Evolutionary conservation across 2,113 vertebrate species (phyloP).

Genomic region (Grus americana): DNA sequence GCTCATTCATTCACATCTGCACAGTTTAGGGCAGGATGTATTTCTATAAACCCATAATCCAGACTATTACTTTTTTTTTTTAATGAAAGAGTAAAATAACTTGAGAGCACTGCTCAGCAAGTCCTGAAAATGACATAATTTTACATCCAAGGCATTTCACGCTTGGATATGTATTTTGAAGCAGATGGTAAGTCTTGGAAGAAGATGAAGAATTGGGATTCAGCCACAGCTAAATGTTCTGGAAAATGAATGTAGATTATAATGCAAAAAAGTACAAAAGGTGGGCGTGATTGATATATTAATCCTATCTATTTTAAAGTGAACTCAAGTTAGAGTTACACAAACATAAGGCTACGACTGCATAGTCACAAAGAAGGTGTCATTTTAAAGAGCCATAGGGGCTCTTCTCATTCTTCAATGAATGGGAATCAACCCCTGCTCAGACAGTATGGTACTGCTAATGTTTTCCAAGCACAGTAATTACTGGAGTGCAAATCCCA

Average conservation of each 20-base stretch:
- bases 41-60: not conserved
- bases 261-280: not conserved
- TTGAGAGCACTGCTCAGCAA: not conserved
- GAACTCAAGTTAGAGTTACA: not conserved
- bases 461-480: not conserved
- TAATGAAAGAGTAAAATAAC: not conserved
- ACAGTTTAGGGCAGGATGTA: not conserved
- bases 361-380: not conserved
- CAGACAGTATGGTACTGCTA: not conserved
- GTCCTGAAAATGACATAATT: not conserved
- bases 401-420: not conserved
- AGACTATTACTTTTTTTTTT: no score
- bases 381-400: not conserved
- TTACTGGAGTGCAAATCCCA: not conserved
- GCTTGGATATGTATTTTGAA: constrained; percentile 6
- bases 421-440: not conserved
- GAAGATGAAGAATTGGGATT: not conserved
- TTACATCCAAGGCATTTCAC: not conserved
- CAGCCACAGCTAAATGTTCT: constrained; percentile 6
- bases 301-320: not conserved
- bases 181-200: constrained; percentile 17
- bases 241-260: not conserved
- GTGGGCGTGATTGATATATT: not conserved
- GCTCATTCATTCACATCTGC: not conserved
- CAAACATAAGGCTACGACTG: not conserved